A percentile compares a stretch with the other conserved stretches of the same genome.
Evolutionary conservation across 2,888 invertebrate species (phyloP).

Genomic region (Erpobdella octoculata): DNA sequence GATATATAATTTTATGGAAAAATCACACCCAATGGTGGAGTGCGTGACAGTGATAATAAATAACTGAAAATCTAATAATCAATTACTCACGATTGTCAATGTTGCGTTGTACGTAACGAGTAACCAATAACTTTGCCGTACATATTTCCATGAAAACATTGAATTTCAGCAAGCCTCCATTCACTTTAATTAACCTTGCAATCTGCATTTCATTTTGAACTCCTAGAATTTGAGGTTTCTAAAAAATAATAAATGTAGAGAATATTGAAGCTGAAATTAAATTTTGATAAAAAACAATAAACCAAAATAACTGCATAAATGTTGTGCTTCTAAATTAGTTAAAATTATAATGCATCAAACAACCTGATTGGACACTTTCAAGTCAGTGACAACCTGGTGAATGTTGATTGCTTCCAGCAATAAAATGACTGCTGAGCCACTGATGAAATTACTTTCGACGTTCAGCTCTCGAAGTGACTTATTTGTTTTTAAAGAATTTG

Average conservation of each 20-base stretch:
- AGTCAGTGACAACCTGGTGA: slow-evolving; percentile 81
- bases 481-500: slow-evolving; percentile 60
- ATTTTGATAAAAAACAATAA: not conserved
- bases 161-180: slow-evolving; percentile 34
- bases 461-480: slow-evolving; percentile 58
- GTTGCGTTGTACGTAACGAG: slow-evolving; percentile 35
- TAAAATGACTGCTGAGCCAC: slow-evolving; percentile 75
- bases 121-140: slow-evolving; percentile 31
- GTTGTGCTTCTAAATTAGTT: not conserved
- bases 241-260: not conserved
- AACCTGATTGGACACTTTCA: slow-evolving; percentile 94
- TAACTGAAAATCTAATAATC: not conserved
- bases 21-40: no score
- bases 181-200: slow-evolving; percentile 33
- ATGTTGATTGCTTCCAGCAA: slow-evolving; percentile 77
- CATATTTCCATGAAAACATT: slow-evolving; percentile 35
- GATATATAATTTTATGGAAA: no score
- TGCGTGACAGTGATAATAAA: not conserved
- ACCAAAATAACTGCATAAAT: not conserved
- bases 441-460: slow-evolving; percentile 94
- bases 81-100: slow-evolving; percentile 36
- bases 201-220: slow-evolving; percentile 35
- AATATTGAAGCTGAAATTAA: not conserved
- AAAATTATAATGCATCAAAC: not conserved
- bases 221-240: slow-evolving; percentile 36